Percentiles rank a stretch among this genome's conserved stretches.
Evolutionary conservation across 2,888 invertebrate species (phyloP).

Genomic region (Chalcis sispes): DNA sequence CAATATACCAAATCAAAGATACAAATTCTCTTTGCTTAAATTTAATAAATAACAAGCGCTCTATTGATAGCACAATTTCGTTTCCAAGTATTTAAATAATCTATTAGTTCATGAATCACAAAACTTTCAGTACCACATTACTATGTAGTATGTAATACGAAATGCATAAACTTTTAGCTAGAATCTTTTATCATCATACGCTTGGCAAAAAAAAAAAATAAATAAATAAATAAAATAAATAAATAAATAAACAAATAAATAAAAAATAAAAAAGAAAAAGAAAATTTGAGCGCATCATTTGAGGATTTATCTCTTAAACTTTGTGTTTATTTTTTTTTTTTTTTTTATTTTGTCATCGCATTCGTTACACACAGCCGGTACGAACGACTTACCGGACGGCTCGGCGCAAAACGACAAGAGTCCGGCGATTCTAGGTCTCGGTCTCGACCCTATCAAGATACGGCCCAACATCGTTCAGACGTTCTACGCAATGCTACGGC

Average conservation of each 20-base stretch:
- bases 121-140: neutral
- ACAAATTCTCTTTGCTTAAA: no score
- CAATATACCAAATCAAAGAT: no score
- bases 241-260: no score
- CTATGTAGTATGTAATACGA: conserved; percentile 1
- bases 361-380: conserved; percentile 72
- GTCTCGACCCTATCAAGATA: conserved; percentile 82
- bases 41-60: no score
- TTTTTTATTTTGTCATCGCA: neutral
- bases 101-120: neutral
- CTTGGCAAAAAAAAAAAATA: no score
- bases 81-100: no score
- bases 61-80: no score
- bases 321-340: no score
- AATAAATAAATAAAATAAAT: no score
- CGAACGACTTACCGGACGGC: conserved; percentile 76
- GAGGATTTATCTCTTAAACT: no score
- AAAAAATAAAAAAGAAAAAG: no score
- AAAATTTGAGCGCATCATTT: no score
- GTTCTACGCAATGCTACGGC: conserved; percentile 82
- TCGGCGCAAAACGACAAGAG: conserved; percentile 77
- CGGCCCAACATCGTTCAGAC: conserved; percentile 81
- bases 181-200: neutral
- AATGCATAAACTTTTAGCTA: neutral
- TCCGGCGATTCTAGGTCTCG: conserved; percentile 78